Conservation (phyloP, 2,113 vertebrate genomes). For the Collichthys lucidus region DNA sequence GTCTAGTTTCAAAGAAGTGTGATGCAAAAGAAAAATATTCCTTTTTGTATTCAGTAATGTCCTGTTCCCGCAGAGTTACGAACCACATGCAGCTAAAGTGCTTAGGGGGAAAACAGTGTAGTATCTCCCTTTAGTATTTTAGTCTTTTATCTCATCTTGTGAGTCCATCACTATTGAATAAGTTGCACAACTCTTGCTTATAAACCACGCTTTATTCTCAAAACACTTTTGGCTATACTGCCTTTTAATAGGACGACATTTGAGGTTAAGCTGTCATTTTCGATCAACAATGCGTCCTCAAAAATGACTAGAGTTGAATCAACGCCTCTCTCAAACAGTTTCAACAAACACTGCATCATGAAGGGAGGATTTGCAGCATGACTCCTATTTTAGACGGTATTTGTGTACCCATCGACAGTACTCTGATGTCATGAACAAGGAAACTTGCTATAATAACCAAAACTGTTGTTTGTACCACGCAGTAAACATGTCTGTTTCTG, state of each 20-base stretch:
- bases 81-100: constrained; percentile 6
- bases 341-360: too few species aligned
- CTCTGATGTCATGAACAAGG: too few species aligned
- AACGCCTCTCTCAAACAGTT: too few species aligned
- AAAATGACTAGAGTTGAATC: too few species aligned
- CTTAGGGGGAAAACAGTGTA: neutral
- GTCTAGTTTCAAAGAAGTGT: neutral
- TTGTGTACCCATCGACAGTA: neutral
- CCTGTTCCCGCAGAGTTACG: neutral
- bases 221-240: neutral
- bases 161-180: neutral
- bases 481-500: too few species aligned
- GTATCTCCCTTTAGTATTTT: neutral
- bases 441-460: too few species aligned
- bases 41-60: constrained; percentile 4
- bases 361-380: too few species aligned
- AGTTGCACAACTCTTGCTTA: too few species aligned
- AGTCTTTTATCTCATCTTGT: neutral
- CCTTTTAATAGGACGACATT: neutral
- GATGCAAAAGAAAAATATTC: neutral
- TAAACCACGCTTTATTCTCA: too few species aligned
- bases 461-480: too few species aligned
- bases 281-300: too few species aligned
- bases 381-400: neutral
- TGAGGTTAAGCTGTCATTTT: too few species aligned